These are phyloP conservation scores for Deroplatys truncata DNA, from an alignment of 2,888 invertebrate species.

Conservation along the genomic window DNA sequence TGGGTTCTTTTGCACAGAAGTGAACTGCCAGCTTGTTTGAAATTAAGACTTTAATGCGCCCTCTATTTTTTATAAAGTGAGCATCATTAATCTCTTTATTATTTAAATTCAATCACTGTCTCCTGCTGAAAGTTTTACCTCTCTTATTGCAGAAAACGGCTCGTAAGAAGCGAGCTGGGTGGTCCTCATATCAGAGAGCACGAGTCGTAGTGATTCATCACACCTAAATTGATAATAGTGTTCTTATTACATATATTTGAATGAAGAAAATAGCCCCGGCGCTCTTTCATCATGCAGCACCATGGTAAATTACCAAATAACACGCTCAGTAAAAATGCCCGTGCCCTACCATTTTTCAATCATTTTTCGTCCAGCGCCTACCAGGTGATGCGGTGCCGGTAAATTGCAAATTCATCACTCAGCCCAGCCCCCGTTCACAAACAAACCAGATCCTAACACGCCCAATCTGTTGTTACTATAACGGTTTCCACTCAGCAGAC, in stretches of 20 bases:
- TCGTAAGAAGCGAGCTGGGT: neutral
- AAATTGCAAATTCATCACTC: neutral
- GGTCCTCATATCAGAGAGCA: neutral
- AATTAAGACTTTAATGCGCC: slow-evolving; percentile 1
- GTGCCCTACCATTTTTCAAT: neutral
- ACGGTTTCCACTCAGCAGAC: neutral
- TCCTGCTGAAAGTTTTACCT: neutral
- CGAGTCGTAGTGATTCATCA: neutral
- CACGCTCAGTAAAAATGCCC: neutral
- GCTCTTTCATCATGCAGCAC: neutral
- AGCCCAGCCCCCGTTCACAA: neutral
- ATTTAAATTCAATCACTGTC: slow-evolving; percentile 1
- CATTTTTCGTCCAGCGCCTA: neutral
- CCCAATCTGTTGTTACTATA: neutral
- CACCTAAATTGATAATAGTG: neutral
- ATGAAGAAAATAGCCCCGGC: neutral
- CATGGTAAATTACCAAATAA: neutral
- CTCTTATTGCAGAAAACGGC: neutral
- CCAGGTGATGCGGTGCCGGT: neutral
- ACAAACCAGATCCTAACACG: neutral
- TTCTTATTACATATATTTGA: neutral
- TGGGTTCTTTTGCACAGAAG: neutral
- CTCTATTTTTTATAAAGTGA: neutral
- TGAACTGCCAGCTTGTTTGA: neutral
- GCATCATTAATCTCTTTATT: slow-evolving; percentile 8